These are phyloP conservation scores for Idaea biselata DNA, from an alignment of 2,888 invertebrate species.

Conservation along the genomic window DNA sequence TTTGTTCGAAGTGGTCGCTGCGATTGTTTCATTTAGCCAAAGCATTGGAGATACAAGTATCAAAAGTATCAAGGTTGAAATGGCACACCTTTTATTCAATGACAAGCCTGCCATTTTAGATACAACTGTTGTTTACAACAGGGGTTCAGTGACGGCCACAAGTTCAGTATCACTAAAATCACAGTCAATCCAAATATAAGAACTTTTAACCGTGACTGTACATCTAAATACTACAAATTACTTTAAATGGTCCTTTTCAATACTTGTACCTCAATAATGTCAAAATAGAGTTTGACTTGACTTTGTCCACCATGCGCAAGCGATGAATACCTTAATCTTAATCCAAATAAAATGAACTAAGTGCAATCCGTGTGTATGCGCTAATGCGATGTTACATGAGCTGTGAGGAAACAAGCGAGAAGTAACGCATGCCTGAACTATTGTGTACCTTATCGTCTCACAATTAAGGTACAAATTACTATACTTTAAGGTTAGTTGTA, in stretches of 20 bases:
- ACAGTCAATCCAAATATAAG: too few species aligned
- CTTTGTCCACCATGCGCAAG: constrained; percentile 34
- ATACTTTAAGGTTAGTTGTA: not conserved
- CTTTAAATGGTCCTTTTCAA: too few species aligned
- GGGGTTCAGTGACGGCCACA: too few species aligned
- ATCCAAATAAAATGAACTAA: constrained; percentile 40
- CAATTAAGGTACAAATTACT: constrained; percentile 9
- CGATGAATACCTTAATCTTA: constrained; percentile 36
- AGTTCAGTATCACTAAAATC: not conserved
- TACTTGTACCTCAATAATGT: too few species aligned
- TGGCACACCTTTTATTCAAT: not conserved
- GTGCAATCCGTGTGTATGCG: constrained; percentile 47
- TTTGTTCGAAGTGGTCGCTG: not conserved
- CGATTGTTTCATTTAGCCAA: constrained; percentile 2
- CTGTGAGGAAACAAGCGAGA: constrained; percentile 39
- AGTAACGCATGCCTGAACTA: constrained; percentile 33
- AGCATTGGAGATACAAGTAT: not conserved
- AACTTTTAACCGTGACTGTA: not conserved
- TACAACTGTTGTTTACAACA: not conserved
- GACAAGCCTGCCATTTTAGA: not conserved
- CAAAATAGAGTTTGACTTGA: too few species aligned
- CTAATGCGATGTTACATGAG: constrained; percentile 48
- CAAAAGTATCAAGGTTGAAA: not conserved
- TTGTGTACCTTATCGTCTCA: constrained; percentile 14
- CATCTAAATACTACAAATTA: too few species aligned